These are phyloP conservation scores for Sinocyclocheilus anshuiensis DNA, from an alignment of 2,113 vertebrate genomes.

Conservation along the genomic window DNA sequence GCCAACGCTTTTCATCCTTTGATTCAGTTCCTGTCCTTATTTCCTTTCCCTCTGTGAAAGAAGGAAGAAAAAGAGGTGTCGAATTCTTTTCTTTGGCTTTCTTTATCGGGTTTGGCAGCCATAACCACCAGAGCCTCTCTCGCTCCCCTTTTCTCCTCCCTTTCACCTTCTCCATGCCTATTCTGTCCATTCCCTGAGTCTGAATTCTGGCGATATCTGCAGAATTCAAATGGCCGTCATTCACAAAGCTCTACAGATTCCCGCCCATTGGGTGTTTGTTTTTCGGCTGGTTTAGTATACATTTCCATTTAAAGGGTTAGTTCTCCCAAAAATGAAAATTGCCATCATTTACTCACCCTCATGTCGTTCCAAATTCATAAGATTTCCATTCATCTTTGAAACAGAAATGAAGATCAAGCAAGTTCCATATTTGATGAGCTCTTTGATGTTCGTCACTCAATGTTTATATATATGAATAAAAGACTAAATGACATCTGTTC, in stretches of 20 bases:
- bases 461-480: not conserved
- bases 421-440: not conserved
- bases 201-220: not conserved
- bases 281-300: not conserved
- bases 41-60: constrained; percentile 60
- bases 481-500: not conserved
- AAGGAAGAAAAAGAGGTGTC: constrained; percentile 60
- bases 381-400: not conserved
- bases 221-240: constrained; percentile 1
- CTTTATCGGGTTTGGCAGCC: constrained; percentile 72
- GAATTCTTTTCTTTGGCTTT: constrained; percentile 56
- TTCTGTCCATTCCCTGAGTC: not conserved
- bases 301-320: not conserved
- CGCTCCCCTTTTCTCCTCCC: constrained; percentile 58
- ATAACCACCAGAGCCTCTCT: constrained; percentile 67
- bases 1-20: constrained; percentile 73
- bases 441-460: not conserved
- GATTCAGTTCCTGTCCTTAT: constrained; percentile 68
- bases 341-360: not conserved
- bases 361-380: not conserved
- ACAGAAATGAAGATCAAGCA: not conserved
- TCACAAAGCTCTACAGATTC: constrained; percentile 24
- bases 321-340: not conserved
- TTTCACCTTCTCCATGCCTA: constrained; percentile 28
- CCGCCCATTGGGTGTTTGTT: not conserved